These are phyloP conservation scores for Seira ritae DNA, from an alignment of 2,888 invertebrate genomes.

Conservation along the genomic window DNA sequence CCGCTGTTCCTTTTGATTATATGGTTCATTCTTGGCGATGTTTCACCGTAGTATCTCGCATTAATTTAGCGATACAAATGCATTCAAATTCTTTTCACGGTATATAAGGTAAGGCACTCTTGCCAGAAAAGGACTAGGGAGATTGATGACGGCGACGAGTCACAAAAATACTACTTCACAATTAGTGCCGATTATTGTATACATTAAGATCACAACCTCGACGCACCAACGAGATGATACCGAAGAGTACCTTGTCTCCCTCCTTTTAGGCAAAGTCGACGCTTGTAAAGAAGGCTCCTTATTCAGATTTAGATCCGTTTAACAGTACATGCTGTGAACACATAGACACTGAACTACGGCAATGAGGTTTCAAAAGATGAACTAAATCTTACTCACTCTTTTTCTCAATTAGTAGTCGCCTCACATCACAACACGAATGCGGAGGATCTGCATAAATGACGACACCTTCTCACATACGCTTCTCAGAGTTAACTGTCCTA, in stretches of 20 bases:
- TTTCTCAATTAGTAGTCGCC: slow-evolving; percentile 56
- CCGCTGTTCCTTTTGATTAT: background rate
- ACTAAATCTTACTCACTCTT: slow-evolving; percentile 18
- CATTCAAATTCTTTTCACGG: background rate
- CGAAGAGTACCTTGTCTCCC: background rate
- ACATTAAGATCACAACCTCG: background rate
- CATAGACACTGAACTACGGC: background rate
- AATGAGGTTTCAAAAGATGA: background rate
- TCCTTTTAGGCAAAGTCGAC: background rate
- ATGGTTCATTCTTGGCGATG: background rate
- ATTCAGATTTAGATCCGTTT: slow-evolving; percentile 40
- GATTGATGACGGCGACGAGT: background rate
- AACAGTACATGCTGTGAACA: slow-evolving; percentile 34
- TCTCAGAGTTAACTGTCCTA: slow-evolving; percentile 56
- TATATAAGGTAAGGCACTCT: background rate
- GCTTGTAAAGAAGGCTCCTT: background rate
- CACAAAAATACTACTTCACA: slow-evolving; percentile 5
- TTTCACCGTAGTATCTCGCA: background rate
- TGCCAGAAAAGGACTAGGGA: background rate
- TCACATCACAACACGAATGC: slow-evolving; percentile 44
- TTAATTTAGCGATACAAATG: background rate
- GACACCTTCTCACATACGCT: slow-evolving; percentile 54
- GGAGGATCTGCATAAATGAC: slow-evolving; percentile 40
- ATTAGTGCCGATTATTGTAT: background rate
- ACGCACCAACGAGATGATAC: background rate